Percentiles rank a stretch among this genome's conserved stretches.
Conservation (phyloP, 2,797 vertebrate genomes). For the Sarcophilus harrisii region DNA sequence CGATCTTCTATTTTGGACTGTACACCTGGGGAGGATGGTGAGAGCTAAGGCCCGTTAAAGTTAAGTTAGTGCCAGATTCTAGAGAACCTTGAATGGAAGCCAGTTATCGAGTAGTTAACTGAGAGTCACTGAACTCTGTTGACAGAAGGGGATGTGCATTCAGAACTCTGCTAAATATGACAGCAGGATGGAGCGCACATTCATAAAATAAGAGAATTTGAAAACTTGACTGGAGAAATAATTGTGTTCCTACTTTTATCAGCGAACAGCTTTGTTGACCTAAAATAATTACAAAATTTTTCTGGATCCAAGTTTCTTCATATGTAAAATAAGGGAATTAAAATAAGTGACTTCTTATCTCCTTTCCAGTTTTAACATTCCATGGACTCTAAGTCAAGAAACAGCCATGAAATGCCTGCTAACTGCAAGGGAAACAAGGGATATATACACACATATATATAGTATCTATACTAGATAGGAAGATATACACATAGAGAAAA, state of each 20-base stretch:
- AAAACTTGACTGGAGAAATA: neutral
- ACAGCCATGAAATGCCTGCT: neutral
- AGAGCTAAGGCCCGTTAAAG: neutral
- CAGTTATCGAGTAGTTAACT: neutral
- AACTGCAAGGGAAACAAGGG: neutral
- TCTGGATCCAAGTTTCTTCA: slow-evolving; percentile 8
- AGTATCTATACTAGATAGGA: neutral
- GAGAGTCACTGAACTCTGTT: neutral
- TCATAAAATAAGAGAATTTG: neutral
- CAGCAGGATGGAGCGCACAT: neutral
- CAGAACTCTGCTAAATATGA: neutral
- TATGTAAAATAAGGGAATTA: slow-evolving; percentile 25
- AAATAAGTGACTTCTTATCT: neutral
- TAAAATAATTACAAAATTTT: neutral
- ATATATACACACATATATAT: neutral
- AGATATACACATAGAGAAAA: no score
- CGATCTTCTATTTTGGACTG: neutral
- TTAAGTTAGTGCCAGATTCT: neutral
- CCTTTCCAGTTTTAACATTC: neutral
- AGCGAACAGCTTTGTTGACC: neutral
- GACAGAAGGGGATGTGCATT: neutral
- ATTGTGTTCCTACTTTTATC: neutral
- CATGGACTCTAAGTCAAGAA: slow-evolving; percentile 30
- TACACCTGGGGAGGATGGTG: neutral
- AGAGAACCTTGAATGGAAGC: neutral